These are phyloP conservation scores for Helostoma temminkii DNA, from an alignment of 2,797 vertebrate genomes.

Conservation along the genomic window DNA sequence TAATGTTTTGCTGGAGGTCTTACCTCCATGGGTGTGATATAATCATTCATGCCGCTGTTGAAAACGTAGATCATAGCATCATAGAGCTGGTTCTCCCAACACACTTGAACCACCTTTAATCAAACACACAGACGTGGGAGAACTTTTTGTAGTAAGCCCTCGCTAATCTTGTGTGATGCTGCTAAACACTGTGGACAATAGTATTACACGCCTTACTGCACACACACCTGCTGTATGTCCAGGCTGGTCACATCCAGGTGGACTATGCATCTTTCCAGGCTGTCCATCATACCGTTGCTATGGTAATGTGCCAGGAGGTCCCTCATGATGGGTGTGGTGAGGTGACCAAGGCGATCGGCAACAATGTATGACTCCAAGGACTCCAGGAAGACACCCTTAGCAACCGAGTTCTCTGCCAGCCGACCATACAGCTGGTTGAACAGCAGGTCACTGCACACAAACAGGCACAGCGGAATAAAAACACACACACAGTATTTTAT, in stretches of 20 bases:
- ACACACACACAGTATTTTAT: neutral
- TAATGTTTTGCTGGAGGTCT: too few relatives aligned
- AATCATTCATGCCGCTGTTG: conserved; percentile 97
- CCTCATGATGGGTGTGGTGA: conserved; percentile 94
- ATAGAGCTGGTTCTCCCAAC: conserved; percentile 94
- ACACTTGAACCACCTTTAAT: conserved; percentile 92
- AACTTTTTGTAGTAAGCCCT: neutral
- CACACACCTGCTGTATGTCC: conserved; percentile 94
- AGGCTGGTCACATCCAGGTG: conserved; percentile 97
- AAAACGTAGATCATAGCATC: conserved; percentile 98
- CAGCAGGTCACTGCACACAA: conserved; percentile 82
- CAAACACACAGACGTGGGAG: conserved; percentile 51
- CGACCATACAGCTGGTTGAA: conserved; percentile 93
- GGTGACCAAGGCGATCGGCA: conserved; percentile 91
- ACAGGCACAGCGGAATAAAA: neutral
- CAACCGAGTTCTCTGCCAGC: conserved; percentile 92
- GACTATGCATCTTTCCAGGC: conserved; percentile 94
- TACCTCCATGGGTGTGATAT: conserved; percentile 97
- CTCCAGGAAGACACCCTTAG: conserved; percentile 94
- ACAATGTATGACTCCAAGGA: conserved; percentile 94
- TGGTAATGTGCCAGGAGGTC: conserved; percentile 95
- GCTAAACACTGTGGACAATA: neutral
- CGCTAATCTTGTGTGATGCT: neutral
- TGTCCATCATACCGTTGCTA: conserved; percentile 93
- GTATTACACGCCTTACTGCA: neutral